Conservation (phyloP, 1,140 invertebrate genomes). For the Microplitis mediator region DNA sequence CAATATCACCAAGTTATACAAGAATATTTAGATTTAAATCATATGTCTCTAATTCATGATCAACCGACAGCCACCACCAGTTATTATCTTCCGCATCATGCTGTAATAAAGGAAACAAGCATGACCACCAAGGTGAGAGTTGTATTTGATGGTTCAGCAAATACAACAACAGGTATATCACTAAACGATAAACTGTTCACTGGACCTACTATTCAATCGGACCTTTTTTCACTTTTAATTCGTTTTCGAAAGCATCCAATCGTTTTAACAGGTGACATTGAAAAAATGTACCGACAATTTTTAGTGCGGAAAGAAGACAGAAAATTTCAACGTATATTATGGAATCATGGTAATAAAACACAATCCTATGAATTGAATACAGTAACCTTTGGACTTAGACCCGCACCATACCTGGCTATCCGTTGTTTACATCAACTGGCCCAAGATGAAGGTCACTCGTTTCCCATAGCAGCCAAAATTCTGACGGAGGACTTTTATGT, state of each 20-base stretch:
- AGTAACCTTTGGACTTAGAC: slow-evolving; percentile 49
- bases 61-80: neutral
- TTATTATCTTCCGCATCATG: slow-evolving; percentile 22
- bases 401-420: neutral
- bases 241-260: slow-evolving; percentile 22
- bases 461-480: too few species aligned
- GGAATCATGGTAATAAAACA: slow-evolving; percentile 31
- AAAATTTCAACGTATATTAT: slow-evolving; percentile 46
- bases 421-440: neutral
- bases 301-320: slow-evolving; percentile 34
- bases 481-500: too few species aligned
- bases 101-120: slow-evolving; percentile 16
- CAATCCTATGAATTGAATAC: slow-evolving; percentile 38
- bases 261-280: slow-evolving; percentile 41
- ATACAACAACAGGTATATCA: neutral
- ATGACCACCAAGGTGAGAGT: slow-evolving; percentile 26
- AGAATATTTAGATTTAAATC: neutral
- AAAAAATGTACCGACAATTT: slow-evolving; percentile 52
- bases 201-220: slow-evolving; percentile 9
- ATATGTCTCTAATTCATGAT: neutral
- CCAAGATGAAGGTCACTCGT: too few species aligned
- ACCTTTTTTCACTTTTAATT: slow-evolving; percentile 2
- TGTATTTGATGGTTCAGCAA: slow-evolving; percentile 11
- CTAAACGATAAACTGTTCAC: slow-evolving; percentile 17
- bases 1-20: neutral